phyloP scores from a whole-genome alignment of 2,888 invertebrate species.

The Athalia circularis region DNA sequence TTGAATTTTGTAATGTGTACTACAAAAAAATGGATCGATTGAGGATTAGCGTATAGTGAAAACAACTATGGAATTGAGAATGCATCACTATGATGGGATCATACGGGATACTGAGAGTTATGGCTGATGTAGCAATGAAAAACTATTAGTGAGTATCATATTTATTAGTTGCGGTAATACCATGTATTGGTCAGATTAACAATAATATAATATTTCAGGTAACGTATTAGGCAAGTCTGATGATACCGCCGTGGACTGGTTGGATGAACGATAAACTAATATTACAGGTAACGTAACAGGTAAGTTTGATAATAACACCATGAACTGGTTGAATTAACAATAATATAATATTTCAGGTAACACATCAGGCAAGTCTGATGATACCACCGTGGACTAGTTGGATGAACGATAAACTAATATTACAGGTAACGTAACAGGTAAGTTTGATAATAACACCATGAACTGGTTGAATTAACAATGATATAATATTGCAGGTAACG shows the following conservation, averaged over 20 bases:
- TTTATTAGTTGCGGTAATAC: neutral
- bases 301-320: too few species aligned
- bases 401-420: too few species aligned
- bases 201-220: too few species aligned
- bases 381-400: too few species aligned
- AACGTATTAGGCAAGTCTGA: too few species aligned
- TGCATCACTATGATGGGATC: constrained; percentile 7
- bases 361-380: neutral
- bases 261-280: too few species aligned
- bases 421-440: too few species aligned
- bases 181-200: too few species aligned
- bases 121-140: neutral
- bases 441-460: too few species aligned
- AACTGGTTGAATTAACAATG: neutral
- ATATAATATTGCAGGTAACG: neutral
- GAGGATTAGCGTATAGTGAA: neutral
- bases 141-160: constrained; percentile 5
- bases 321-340: neutral
- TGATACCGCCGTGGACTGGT: too few species aligned
- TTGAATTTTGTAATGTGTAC: neutral
- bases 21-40: neutral
- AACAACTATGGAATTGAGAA: neutral
- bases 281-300: too few species aligned
- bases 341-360: neutral
- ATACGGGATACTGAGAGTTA: constrained; percentile 1